phyloP scores from a whole-genome alignment of 2,113 vertebrate species.

The Scartelaos histophorus region DNA sequence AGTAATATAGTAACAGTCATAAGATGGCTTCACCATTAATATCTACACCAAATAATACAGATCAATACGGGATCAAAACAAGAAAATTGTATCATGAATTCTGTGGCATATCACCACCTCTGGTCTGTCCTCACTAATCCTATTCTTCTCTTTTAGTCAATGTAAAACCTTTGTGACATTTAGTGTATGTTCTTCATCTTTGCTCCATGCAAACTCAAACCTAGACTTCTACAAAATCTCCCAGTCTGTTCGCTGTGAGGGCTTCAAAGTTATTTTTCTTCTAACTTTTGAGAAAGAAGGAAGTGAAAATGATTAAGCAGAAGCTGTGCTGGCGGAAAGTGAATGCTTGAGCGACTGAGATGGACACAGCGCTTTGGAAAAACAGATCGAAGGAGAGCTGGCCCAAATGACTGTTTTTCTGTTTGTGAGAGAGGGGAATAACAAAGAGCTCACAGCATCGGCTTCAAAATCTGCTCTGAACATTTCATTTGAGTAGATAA shows the following conservation, averaged over 20 bases:
- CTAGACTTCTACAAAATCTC: neutral
- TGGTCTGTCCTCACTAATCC: neutral
- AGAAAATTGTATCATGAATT: neutral
- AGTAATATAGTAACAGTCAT: neutral
- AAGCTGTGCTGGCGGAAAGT: constrained; percentile 19
- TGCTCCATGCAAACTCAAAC: neutral
- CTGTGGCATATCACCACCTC: neutral
- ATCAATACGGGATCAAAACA: no score
- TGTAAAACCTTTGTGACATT: neutral
- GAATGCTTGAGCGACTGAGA: constrained; percentile 24
- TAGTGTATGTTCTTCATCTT: neutral
- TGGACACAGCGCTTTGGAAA: constrained; percentile 11
- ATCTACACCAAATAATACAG: neutral
- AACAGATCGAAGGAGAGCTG: constrained; percentile 14
- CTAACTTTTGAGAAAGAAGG: constrained; percentile 1
- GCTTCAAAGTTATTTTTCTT: neutral
- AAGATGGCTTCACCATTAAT: neutral
- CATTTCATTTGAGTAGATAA: constrained; percentile 2
- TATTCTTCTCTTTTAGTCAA: neutral
- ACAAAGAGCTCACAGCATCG: constrained; percentile 34
- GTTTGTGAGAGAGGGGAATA: constrained; percentile 11
- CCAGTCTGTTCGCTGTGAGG: neutral
- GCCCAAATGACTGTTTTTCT: constrained; percentile 34
- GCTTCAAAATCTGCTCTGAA: constrained; percentile 28
- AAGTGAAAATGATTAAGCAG: constrained; percentile 5